Evolutionary conservation across 2,888 invertebrate genomes (phyloP).

Genomic region (Monoplex corrugatus): DNA sequence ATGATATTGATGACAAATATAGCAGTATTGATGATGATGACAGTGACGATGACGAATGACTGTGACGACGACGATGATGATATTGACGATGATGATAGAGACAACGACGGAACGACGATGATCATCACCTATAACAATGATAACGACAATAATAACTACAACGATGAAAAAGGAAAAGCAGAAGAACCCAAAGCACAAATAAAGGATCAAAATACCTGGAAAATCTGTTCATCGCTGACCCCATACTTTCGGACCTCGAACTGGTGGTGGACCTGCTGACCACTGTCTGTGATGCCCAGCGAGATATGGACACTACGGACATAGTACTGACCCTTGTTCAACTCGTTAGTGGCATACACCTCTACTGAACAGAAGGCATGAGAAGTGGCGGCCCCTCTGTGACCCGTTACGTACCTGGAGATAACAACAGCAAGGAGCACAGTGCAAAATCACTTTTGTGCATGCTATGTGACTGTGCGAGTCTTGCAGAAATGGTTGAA

Average conservation of each 20-base stretch:
- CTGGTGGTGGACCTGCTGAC: slow-evolving; percentile 16
- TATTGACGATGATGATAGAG: no score
- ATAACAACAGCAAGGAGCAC: background rate
- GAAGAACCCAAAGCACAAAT: no score
- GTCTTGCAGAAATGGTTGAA: background rate
- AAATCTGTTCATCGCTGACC: slow-evolving; percentile 32
- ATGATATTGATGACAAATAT: no score
- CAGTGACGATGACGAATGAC: no score
- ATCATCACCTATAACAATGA: no score
- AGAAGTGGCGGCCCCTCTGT: background rate
- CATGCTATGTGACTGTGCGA: background rate
- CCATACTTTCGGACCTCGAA: slow-evolving; percentile 25
- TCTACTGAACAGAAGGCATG: slow-evolving; percentile 21
- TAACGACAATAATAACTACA: no score
- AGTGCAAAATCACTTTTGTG: background rate
- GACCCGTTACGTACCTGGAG: slow-evolving; percentile 6
- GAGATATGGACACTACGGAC: slow-evolving; percentile 25
- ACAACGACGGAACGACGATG: no score
- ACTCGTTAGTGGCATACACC: slow-evolving; percentile 36
- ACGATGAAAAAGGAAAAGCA: no score
- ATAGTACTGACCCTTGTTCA: slow-evolving; percentile 19
- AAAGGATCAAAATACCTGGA: no score
- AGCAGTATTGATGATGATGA: no score
- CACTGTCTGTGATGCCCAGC: slow-evolving; percentile 28
- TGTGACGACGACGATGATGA: no score